phyloP scores from a whole-genome alignment of 2,888 invertebrate genomes.

The Dusona sp. region DNA sequence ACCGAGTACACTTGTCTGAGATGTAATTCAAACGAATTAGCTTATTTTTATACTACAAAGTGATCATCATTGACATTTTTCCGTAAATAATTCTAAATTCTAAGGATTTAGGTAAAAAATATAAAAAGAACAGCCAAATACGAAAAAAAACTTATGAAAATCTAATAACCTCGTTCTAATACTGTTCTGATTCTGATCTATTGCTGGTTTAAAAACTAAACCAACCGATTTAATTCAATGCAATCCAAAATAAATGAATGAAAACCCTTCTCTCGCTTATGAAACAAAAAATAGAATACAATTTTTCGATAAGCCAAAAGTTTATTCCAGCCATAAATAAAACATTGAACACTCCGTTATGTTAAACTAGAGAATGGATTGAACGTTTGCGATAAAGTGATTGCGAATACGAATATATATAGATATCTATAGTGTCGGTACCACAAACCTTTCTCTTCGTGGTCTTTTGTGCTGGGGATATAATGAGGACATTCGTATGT shows the following conservation, averaged over 20 bases:
- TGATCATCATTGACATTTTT: neutral
- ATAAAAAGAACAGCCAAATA: neutral
- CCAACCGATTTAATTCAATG: neutral
- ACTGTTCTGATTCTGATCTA: neutral
- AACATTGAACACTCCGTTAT: slow-evolving; percentile 29
- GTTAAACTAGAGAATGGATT: slow-evolving; percentile 41
- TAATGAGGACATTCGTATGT: slow-evolving; percentile 59
- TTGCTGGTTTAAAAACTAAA: neutral
- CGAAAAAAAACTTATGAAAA: neutral
- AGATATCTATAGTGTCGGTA: neutral
- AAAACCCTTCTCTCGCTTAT: neutral
- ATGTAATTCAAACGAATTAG: neutral
- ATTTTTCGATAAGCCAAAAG: neutral
- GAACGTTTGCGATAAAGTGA: slow-evolving; percentile 48
- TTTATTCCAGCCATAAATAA: slow-evolving; percentile 22
- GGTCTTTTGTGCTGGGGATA: slow-evolving; percentile 49
- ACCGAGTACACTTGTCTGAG: neutral
- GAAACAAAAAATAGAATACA: neutral
- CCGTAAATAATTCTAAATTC: neutral
- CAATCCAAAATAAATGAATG: neutral
- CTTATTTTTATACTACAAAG: neutral
- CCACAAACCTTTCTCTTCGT: slow-evolving; percentile 31
- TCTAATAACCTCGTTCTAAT: neutral
- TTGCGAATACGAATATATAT: slow-evolving; percentile 16
- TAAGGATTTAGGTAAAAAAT: neutral